A percentile compares a stretch with the other conserved stretches of the same genome.
Conservation (phyloP, 2,113 vertebrate species). For the Saguinus midas region DNA sequence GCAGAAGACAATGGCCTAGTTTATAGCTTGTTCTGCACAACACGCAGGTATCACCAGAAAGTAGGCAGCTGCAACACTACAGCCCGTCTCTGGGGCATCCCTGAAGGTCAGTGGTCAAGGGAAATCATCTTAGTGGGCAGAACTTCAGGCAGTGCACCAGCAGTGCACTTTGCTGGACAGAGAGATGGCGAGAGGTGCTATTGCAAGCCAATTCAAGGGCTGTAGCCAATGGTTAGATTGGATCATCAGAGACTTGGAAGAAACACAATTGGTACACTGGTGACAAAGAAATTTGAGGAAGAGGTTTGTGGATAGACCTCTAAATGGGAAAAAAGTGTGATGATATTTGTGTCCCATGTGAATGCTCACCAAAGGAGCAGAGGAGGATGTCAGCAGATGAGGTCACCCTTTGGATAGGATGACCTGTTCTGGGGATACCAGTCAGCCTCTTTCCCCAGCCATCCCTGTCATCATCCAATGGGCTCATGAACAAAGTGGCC, state of each 20-base stretch:
- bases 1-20: not conserved
- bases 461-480: not conserved
- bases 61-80: not conserved
- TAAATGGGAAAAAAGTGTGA: not conserved
- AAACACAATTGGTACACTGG: not conserved
- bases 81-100: not conserved
- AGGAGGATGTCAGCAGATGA: not conserved
- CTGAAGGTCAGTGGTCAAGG: not conserved
- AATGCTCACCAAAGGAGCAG: not conserved
- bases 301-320: not conserved
- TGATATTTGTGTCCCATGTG: not conserved
- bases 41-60: not conserved
- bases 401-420: not conserved
- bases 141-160: not conserved
- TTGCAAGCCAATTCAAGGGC: not conserved
- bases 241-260: not conserved
- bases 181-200: not conserved
- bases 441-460: not conserved
- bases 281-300: not conserved
- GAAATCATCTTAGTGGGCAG: not conserved
- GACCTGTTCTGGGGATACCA: not conserved
- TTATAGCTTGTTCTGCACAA: not conserved
- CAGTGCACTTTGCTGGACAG: not conserved
- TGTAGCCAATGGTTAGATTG: not conserved
- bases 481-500: not conserved